phyloP scores from a whole-genome alignment of 2,113 vertebrate genomes.

The Gopherus flavomarginatus region DNA sequence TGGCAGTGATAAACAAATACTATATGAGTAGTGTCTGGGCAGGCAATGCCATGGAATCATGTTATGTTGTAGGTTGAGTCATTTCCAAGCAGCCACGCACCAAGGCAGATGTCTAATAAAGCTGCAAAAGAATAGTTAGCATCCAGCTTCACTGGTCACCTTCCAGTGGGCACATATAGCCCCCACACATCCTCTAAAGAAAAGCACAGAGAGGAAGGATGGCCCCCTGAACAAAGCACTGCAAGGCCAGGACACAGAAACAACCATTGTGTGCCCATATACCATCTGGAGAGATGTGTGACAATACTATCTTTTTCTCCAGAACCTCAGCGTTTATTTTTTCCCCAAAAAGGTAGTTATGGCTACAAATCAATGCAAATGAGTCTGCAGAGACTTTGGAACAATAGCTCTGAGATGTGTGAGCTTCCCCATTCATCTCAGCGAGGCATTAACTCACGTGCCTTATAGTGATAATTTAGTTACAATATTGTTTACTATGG shows the following conservation, averaged over 20 bases:
- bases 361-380: not conserved
- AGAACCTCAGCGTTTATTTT: not conserved
- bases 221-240: not conserved
- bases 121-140: not conserved
- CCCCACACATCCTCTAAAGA: not conserved
- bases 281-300: not conserved
- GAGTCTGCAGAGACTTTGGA: not conserved
- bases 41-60: not conserved
- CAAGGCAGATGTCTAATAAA: not conserved
- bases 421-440: not conserved
- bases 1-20: not conserved
- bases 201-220: not conserved
- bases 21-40: not conserved
- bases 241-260: not conserved
- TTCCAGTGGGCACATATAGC: not conserved
- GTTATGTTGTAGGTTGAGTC: not conserved
- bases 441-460: not conserved
- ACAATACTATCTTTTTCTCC: not conserved
- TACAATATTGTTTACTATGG: not conserved
- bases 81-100: not conserved
- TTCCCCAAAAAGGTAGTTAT: not conserved
- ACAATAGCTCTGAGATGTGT: not conserved
- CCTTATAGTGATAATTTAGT: not conserved
- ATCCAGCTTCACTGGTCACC: fast-evolving
- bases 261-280: not conserved